These are phyloP conservation scores for Chrysomela aeneicollis DNA, from an alignment of 2,888 invertebrate species.

Conservation along the genomic window DNA sequence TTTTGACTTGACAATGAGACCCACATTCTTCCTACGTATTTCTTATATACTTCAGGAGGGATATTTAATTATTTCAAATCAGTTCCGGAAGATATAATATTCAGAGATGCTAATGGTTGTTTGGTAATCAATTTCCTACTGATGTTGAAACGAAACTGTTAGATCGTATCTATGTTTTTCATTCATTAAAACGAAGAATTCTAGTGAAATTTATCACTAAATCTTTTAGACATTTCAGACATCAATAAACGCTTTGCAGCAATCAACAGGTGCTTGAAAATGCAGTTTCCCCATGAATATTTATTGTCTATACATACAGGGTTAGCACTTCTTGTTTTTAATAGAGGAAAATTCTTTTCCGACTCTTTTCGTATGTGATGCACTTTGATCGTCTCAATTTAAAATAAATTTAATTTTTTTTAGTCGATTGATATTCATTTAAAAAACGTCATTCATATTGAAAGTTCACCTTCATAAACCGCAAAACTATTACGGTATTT, in stretches of 20 bases:
- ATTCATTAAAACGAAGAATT: background rate
- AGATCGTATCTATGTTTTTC: background rate
- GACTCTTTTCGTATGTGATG: too few species aligned
- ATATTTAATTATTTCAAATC: background rate
- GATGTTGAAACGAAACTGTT: background rate
- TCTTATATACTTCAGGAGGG: background rate
- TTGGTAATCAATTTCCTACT: background rate
- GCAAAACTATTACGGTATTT: too few species aligned
- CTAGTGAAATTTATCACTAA: background rate
- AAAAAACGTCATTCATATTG: too few species aligned
- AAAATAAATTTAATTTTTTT: too few species aligned
- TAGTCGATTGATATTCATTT: too few species aligned
- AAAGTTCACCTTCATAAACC: too few species aligned
- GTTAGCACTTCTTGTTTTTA: too few species aligned
- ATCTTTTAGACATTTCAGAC: background rate
- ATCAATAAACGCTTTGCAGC: background rate
- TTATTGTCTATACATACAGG: background rate
- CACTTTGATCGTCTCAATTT: too few species aligned
- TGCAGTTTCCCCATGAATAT: background rate
- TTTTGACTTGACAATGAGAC: background rate
- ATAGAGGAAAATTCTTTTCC: too few species aligned
- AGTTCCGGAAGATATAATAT: background rate
- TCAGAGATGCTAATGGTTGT: background rate
- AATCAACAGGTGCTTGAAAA: background rate
- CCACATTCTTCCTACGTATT: background rate